Base-by-base conservation (phyloP, 2,888 invertebrate species). In the Acrocyrtus sp. region DNA sequence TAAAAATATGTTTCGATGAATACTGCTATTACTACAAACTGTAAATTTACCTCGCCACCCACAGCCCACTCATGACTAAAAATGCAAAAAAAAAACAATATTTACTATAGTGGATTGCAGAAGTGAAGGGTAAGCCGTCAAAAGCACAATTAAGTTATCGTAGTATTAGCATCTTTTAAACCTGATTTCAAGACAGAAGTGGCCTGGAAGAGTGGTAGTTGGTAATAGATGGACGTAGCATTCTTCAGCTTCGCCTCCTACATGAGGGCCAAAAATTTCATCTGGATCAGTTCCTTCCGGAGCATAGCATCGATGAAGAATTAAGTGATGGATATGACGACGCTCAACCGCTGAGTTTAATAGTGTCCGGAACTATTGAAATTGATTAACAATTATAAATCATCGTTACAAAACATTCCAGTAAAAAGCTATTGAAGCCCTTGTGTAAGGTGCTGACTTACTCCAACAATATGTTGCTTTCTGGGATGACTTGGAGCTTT, bases 381-480 rank as follows among this genome's bases (percentile, higher is more conserved):
- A 34, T 8, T 12, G 15, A 45, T 27, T 41, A 4, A 50, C 15
- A 21, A 26, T 22, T 45, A n/a, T n/a, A n/a, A n/a, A n/a, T n/a
- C n/a, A n/a, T n/a, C n/a, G n/a, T n/a, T n/a, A n/a, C n/a, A n/a
- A n/a, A n/a, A n/a, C n/a, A n/a, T n/a, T n/a, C n/a, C n/a, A n/a
- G n/a, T n/a, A n/a, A n/a, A n/a, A n/a, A 4, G n/a, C 17, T 6
- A n/a, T 29, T 29, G 1, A 56, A 1, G n/a, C n/a, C n/a, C n/a
- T n/a, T n/a, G n/a, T 47, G 4, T 17, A 12, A 54, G 8, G 12
- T 22, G 8, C 15, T 47, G 12, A n/a, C 24, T 56, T 62, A 72
- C 72, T 15, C 65, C 72, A 47, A 72, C 56, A 17, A 63, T 26
- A 45, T 72, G 72, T 2, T 51, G 45, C 41, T 65, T 63, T 8